Evolutionary conservation across 2,888 invertebrate species (phyloP), one percentile per base, ranked within the genome.

Genomic region (Torymus tubicola): DNA sequence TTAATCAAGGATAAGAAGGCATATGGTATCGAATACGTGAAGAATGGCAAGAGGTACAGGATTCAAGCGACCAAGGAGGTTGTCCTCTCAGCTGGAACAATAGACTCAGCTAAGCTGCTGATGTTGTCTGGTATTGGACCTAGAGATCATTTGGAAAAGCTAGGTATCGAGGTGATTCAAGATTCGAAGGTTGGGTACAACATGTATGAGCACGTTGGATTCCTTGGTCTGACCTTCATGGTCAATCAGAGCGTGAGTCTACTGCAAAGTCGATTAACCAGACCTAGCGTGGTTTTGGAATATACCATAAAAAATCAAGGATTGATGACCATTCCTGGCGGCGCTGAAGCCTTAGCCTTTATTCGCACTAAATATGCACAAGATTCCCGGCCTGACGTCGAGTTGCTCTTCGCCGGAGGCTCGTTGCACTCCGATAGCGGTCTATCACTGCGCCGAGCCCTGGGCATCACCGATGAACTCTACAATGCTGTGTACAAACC

Each of bases 21-120:
- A 1, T 86, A 87, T 63, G 91, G 91, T 0, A 88, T 91, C 0
- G 86, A 90, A 73, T 91, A 88, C 68, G 85, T 92, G 0, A 95
- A 95, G 88, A 92, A 93, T 83, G 92, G 92, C 21, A 91, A 88
- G 85, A 92, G 91, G 85, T 93, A 90, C 75, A 87, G 86, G 8
- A 91, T 93, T 0, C 87, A 89, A 3, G 95, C 95, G 3, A 92
- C 88, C 0, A 93, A 93, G 84, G 94, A 94, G 88, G 93, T 93
- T 0, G 92, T 94, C 64, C 85, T 93, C 10, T 94, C 95, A 11
- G 95, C 95, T 1, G 96, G 97, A 0, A 94, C 96, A 0, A 94
- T 97, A 83, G 96, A 95, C 89, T 94, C 96, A 0, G 95, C 97
- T 0, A 96, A 97, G 89, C 88, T 97, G 13, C 86, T 94, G 18